Base-by-base conservation (phyloP, 2,888 invertebrate species). In the Tenthredo livida region DNA sequence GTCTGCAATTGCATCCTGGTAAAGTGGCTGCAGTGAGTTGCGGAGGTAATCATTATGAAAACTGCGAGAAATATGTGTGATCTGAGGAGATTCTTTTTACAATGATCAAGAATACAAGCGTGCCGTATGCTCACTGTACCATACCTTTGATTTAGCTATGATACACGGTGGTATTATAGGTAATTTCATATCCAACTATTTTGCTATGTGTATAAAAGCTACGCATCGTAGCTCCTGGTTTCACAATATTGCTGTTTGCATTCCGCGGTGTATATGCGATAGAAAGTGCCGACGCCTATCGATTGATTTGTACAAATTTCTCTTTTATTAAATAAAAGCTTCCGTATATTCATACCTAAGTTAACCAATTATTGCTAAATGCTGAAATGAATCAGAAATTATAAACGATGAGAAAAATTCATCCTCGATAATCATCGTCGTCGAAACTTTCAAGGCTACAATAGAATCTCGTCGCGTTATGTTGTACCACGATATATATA, bases 241-340 rank as follows among this genome's bases (percentile, higher is more conserved):
- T 80, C 80, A 80, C 80, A 80, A 80, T 25, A 17, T 54, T 43
- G 12, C 58, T 58, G 40, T 80, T 37, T 37, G 61, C 40, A 80
- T 80, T 80, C 80, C 80, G 12, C 12, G n/a, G 61, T 25, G 80
- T 80, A 61, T 65, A 17, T 40, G n/a, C 37, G 61, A 29, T 80
- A 80, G 80, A 80, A 80, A 80, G 80, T 80, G 29, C 80, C 61
- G 12, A 33, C 43, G 61, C 25, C 17, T 67, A 80, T 80, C 10
- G 80, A 65, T 80, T 21, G 80, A 80, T 80, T 65, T 17, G 40
- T 80, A 40, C 40, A 21, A 61, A 61, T 80, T 80, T 80, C 61
- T 80, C 61, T 40, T 80, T 25, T n/a, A 33, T 25, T 2, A 9
- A 33, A 54, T 54, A 77, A 77, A 50, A 33, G 54, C 77, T 54